Evolutionary conservation across 2,888 invertebrate species (phyloP).

Genomic region (Phyto melanocephala): DNA sequence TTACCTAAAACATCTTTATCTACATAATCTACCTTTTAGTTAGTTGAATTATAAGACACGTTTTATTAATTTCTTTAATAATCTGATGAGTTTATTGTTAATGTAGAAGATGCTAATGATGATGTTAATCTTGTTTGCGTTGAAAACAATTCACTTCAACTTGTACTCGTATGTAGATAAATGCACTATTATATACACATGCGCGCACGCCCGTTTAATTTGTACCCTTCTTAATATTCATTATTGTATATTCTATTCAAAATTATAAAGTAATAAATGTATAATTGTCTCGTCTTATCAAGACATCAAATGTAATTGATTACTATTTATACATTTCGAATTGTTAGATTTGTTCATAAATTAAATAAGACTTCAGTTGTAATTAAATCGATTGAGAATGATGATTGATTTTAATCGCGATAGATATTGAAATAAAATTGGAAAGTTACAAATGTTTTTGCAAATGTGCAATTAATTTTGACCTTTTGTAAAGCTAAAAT

Average conservation of each 20-base stretch:
- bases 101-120: background rate
- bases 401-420: constrained; percentile 41
- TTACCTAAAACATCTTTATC: background rate
- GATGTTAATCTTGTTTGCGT: constrained; percentile 1
- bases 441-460: background rate
- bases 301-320: constrained; percentile 26
- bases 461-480: background rate
- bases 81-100: constrained; percentile 1
- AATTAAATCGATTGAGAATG: constrained; percentile 34
- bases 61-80: constrained; percentile 28
- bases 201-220: background rate
- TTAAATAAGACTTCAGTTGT: constrained; percentile 12
- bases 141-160: background rate
- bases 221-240: background rate
- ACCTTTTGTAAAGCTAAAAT: background rate
- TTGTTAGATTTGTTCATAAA: background rate
- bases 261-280: constrained; percentile 8
- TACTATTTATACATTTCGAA: background rate
- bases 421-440: constrained; percentile 2
- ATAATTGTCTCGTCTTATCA: constrained; percentile 24
- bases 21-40: background rate
- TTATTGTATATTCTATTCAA: background rate
- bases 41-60: constrained; percentile 22
- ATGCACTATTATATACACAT: constrained; percentile 8
- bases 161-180: background rate